Evolutionary conservation across 2,888 invertebrate genomes (phyloP), one percentile per base, ranked within the genome.

Genomic region (Protophormia terraenovae): DNA sequence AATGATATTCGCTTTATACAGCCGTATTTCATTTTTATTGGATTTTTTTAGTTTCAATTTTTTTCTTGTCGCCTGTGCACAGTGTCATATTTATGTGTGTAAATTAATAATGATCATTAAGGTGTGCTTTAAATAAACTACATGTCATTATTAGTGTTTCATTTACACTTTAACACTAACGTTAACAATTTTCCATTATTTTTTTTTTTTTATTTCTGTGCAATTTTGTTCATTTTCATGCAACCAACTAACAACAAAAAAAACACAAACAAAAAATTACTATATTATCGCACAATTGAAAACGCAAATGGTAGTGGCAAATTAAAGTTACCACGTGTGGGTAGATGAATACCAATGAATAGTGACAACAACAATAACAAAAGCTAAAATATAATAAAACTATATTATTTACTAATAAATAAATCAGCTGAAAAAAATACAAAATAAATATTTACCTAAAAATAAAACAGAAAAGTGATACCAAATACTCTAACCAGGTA

Each of bases 101-200:
- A 79, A 75, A 85, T 85, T 85, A 78, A 84, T 85, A 85, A 85
- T 82, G 82, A 85, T 85, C 78, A 82, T 82, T 81, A 66, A 76
- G 85, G 85, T 85, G 81, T 81, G 82, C 75, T 82, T 85, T 82
- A 82, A 85, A 85, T 82, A 82, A 81, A 85, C 67, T 85, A 78
- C 82, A 75, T 82, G 85, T 82, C 85, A 85, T 85, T 85, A 85
- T 85, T 82, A 82, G 78, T 82, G 82, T 85, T 85, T 85, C 82
- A 82, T 85, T 82, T 85, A 85, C 85, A 85, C 85, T 81, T 82
- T 82, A 85, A 82, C 85, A 83, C 81, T 78, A 86, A 77, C 79
- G 82, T 77, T 83, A 86, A 80, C 86, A 77, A 41, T 76, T 76
- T 75, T 53, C 12, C 64, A 29, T 1, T n/a, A 38, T 35, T 47